phyloP scores from a whole-genome alignment of 2,888 invertebrate species.

The Plebejus argus region DNA sequence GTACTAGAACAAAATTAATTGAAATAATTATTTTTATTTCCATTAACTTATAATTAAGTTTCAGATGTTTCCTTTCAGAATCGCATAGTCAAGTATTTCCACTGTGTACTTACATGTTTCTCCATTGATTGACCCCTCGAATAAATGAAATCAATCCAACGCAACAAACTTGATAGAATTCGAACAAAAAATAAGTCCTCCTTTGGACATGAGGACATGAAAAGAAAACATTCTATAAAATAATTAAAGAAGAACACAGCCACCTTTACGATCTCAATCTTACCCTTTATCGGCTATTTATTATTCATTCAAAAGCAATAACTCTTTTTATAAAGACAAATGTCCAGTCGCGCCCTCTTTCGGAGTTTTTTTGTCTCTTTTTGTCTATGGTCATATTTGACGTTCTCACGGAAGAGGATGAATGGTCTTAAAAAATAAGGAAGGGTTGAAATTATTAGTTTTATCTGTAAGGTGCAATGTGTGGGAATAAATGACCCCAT shows the following conservation, averaged over 20 bases:
- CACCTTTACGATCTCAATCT: constrained; percentile 58
- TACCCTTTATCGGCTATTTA: constrained; percentile 57
- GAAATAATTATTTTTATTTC: too few relatives aligned
- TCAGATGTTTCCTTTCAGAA: too few relatives aligned
- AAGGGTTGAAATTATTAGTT: constrained; percentile 78
- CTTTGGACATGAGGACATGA: neutral
- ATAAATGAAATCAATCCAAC: neutral
- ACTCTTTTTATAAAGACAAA: constrained; percentile 65
- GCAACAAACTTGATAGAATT: neutral
- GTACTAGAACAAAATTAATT: too few relatives aligned
- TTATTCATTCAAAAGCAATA: constrained; percentile 62
- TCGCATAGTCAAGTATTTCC: neutral
- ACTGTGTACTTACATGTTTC: neutral
- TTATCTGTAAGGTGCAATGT: constrained; percentile 70
- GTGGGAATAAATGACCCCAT: constrained; percentile 78
- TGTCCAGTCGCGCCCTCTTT: constrained; percentile 73
- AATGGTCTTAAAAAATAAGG: constrained; percentile 71
- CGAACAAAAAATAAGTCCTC: constrained; percentile 6
- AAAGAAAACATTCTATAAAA: constrained; percentile 28
- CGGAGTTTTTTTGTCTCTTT: constrained; percentile 65
- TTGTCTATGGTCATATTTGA: constrained; percentile 71
- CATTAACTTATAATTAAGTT: too few relatives aligned
- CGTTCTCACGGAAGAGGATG: constrained; percentile 77
- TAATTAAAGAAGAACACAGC: constrained; percentile 40
- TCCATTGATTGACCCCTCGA: neutral